Evolutionary conservation across 2,113 vertebrate species (phyloP).

Genomic region (Nesoenas mayeri): DNA sequence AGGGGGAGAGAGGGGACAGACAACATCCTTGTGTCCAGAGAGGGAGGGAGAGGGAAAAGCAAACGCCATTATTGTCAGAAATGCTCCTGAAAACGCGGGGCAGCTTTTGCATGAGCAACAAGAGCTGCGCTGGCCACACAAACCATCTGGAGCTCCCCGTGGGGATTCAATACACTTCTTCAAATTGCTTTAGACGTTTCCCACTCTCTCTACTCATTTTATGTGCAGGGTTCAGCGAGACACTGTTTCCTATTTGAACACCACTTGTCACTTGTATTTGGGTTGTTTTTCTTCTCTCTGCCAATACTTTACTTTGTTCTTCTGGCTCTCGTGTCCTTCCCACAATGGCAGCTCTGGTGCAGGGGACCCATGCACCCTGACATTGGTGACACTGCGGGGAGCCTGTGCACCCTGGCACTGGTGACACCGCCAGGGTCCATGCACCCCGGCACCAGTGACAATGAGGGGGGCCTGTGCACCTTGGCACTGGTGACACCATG

Average conservation of each 20-base stretch:
- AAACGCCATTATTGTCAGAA: not conserved
- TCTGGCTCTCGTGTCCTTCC: not conserved
- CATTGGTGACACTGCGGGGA: too few species aligned
- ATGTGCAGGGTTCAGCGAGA: constrained; percentile 1
- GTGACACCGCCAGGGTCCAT: too few species aligned
- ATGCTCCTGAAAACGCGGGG: not conserved
- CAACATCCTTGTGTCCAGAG: fast-evolving
- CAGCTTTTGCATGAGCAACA: constrained; percentile 5
- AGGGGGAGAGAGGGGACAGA: not conserved
- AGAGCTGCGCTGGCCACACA: not conserved
- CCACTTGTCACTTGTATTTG: constrained; percentile 30
- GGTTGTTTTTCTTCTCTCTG: not conserved
- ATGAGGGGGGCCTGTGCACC: too few species aligned
- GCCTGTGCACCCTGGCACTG: too few species aligned
- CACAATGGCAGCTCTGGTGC: too few species aligned
- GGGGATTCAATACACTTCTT: constrained; percentile 43
- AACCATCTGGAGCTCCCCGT: constrained; percentile 53
- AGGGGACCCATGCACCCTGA: not conserved
- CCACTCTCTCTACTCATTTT: constrained; percentile 22
- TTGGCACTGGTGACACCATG: too few species aligned
- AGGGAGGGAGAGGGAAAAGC: not conserved
- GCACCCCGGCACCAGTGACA: too few species aligned
- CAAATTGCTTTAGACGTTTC: constrained; percentile 41
- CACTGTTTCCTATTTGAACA: not conserved
- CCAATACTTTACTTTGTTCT: not conserved